phyloP scores from a whole-genome alignment of 2,888 invertebrate species.

The Anthophora plumipes region DNA sequence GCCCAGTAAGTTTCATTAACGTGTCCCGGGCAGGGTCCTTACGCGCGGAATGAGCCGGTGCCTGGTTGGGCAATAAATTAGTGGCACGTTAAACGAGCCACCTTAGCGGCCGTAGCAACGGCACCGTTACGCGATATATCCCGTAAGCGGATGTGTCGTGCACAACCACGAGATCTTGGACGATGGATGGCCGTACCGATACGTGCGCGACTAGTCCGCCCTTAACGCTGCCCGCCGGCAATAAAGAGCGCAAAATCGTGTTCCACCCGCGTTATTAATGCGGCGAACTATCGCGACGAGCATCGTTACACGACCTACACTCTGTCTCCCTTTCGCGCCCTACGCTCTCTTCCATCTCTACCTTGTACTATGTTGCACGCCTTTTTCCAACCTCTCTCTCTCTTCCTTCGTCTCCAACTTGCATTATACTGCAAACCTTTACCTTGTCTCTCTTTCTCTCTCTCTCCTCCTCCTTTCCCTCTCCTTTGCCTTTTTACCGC shows the following conservation, averaged over 20 bases:
- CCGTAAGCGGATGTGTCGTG: slow-evolving; percentile 75
- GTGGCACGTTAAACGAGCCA: slow-evolving; percentile 67
- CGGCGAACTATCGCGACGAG: slow-evolving; percentile 69
- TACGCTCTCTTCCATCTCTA: neutral
- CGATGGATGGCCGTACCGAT: slow-evolving; percentile 71
- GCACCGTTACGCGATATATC: slow-evolving; percentile 75
- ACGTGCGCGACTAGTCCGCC: slow-evolving; percentile 58
- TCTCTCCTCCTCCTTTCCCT: no score
- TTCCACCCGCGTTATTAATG: slow-evolving; percentile 72
- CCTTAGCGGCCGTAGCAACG: slow-evolving; percentile 60
- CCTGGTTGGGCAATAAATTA: slow-evolving; percentile 65
- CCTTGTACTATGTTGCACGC: neutral
- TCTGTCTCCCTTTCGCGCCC: slow-evolving; percentile 30
- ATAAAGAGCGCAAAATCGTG: slow-evolving; percentile 74
- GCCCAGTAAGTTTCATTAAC: slow-evolving; percentile 65
- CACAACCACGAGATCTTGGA: slow-evolving; percentile 69
- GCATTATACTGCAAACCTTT: no score
- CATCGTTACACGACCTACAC: slow-evolving; percentile 54
- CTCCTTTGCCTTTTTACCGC: no score
- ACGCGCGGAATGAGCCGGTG: slow-evolving; percentile 39
- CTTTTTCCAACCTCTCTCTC: neutral
- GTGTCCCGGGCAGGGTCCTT: slow-evolving; percentile 42
- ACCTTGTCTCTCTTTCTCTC: no score
- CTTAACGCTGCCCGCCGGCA: slow-evolving; percentile 66
- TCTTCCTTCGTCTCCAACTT: neutral